These are phyloP conservation scores for Drosophila vallismaia DNA, from an alignment of 2,888 invertebrate genomes.

Conservation along the genomic window DNA sequence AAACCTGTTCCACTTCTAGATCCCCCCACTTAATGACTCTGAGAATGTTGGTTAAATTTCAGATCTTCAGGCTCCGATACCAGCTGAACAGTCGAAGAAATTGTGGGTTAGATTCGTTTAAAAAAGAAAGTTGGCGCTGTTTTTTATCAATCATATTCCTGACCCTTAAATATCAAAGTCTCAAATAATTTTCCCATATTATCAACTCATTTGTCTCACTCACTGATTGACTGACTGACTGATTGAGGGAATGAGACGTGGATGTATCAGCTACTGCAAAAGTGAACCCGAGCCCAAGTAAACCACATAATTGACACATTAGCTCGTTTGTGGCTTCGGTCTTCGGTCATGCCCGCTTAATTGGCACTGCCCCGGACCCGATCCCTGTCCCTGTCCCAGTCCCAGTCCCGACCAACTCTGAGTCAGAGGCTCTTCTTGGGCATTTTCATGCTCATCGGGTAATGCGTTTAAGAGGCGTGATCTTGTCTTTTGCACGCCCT, in stretches of 20 bases:
- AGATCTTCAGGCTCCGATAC: conserved; percentile 29
- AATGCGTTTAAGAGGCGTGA: conserved; percentile 78
- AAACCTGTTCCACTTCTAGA: conserved; percentile 20
- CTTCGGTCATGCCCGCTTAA: conserved; percentile 59
- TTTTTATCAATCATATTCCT: not conserved
- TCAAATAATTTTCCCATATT: conserved; percentile 58
- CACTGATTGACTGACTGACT: conserved; percentile 13
- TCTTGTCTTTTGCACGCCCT: conserved; percentile 78
- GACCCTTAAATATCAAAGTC: conserved; percentile 8
- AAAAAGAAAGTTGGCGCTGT: not conserved
- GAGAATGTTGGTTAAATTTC: conserved; percentile 57
- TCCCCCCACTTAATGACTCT: conserved; percentile 65
- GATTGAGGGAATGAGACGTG: conserved; percentile 24
- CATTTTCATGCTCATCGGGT: conserved; percentile 30
- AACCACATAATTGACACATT: conserved; percentile 78
- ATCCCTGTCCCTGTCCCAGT: not conserved
- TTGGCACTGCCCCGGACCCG: conserved; percentile 47
- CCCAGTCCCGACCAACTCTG: conserved; percentile 1
- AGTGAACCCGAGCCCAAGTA: conserved; percentile 44
- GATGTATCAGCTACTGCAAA: conserved; percentile 23
- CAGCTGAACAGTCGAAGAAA: conserved; percentile 17
- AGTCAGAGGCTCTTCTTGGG: conserved; percentile 37
- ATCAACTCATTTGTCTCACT: conserved; percentile 64
- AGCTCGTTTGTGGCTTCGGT: conserved; percentile 61
- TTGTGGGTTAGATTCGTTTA: not conserved